Evolutionary conservation across 2,888 invertebrate species (phyloP).

Genomic region (Omphaloscelis lunosa): DNA sequence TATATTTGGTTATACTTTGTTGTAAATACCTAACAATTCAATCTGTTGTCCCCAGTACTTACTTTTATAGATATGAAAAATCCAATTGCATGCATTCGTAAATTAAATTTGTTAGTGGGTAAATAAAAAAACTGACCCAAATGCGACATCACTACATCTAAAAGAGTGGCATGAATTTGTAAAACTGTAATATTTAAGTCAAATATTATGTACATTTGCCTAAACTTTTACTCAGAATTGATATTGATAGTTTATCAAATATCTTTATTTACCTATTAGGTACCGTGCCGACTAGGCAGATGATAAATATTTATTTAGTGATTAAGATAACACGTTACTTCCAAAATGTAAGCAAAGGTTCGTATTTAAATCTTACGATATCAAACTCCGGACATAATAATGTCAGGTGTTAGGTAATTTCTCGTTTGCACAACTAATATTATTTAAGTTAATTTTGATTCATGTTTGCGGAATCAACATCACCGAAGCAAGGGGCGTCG

Average conservation of each 20-base stretch:
- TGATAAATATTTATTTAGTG: conserved; percentile 59
- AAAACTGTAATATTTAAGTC: conserved; percentile 4
- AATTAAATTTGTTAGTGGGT: neutral
- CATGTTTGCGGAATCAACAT: neutral
- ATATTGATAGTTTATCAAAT: conserved; percentile 53
- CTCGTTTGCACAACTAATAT: conserved; percentile 9
- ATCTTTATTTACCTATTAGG: conserved; percentile 55
- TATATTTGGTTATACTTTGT: neutral
- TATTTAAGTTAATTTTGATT: conserved; percentile 18
- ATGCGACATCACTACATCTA: neutral
- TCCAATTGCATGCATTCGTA: neutral
- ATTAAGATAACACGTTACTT: conserved; percentile 42
- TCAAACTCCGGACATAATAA: conserved; percentile 30
- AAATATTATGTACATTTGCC: conserved; percentile 23
- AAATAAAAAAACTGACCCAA: conserved; percentile 5
- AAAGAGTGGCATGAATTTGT: neutral
- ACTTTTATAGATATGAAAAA: neutral
- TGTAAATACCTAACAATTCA: neutral
- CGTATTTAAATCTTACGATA: conserved; percentile 38
- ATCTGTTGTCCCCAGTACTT: neutral
- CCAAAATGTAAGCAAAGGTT: conserved; percentile 34
- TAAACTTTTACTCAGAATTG: conserved; percentile 28
- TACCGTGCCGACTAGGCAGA: conserved; percentile 52
- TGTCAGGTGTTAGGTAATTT: conserved; percentile 28
- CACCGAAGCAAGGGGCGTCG: neutral